phyloP scores from a whole-genome alignment of 2,797 vertebrate genomes.

The Avahi laniger region DNA sequence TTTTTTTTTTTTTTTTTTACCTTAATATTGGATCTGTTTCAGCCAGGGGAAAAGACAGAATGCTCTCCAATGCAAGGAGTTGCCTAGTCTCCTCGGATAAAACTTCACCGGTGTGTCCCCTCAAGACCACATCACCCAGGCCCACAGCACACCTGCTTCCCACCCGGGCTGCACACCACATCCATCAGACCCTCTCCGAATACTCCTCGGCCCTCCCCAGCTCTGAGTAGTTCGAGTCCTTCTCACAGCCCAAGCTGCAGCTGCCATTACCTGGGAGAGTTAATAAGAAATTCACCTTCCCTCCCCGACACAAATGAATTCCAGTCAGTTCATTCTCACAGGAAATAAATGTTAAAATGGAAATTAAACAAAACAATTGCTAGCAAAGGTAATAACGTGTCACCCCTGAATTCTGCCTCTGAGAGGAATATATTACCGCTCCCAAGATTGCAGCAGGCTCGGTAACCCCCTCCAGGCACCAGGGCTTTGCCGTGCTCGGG shows the following conservation, averaged over 20 bases:
- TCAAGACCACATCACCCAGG: not conserved
- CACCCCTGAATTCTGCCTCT: slow-evolving; percentile 68
- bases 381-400: slow-evolving; percentile 75
- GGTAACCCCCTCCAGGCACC: not conserved
- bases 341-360: slow-evolving; percentile 81
- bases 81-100: not conserved
- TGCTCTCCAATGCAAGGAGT: not conserved
- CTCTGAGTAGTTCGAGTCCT: slow-evolving; percentile 59
- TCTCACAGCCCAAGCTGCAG: slow-evolving; percentile 42
- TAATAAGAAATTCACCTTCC: slow-evolving; percentile 80
- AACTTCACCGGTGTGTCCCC: not conserved
- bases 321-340: slow-evolving; percentile 77
- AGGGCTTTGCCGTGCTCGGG: not conserved
- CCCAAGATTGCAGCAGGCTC: slow-evolving; percentile 12
- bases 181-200: slow-evolving; percentile 15
- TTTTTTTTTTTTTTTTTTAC: not conserved
- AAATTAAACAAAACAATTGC: slow-evolving; percentile 82
- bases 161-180: not conserved
- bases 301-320: slow-evolving; percentile 73
- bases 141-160: not conserved
- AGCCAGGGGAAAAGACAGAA: not conserved
- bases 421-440: slow-evolving; percentile 74
- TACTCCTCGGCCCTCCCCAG: not conserved
- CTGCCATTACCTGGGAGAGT: slow-evolving; percentile 74
- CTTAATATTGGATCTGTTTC: not conserved